Evolutionary conservation across 2,888 invertebrate genomes (phyloP).

Genomic region (Venustoraphidia nigricollis): DNA sequence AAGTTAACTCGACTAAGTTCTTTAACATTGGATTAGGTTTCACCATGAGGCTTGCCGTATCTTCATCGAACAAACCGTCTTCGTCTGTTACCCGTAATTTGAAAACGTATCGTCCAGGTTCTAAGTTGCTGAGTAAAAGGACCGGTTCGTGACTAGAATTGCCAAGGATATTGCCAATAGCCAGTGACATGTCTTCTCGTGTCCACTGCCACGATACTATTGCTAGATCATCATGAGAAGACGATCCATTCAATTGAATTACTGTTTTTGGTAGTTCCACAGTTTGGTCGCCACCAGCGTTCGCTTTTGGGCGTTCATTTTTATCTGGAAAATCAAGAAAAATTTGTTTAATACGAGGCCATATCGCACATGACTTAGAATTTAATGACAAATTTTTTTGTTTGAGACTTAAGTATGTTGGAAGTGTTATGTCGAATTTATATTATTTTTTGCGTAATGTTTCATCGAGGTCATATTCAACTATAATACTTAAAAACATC

Average conservation of each 20-base stretch:
- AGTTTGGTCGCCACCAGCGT: conserved; percentile 74
- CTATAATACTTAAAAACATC: too few species aligned
- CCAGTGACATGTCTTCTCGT: conserved; percentile 58
- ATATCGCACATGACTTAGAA: too few species aligned
- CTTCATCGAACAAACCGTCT: conserved; percentile 68
- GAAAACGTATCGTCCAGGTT: conserved; percentile 78
- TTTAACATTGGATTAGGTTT: conserved; percentile 59
- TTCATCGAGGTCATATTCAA: too few species aligned
- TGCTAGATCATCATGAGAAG: conserved; percentile 74
- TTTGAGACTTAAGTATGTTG: too few species aligned
- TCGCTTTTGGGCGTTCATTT: conserved; percentile 77
- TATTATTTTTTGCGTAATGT: too few species aligned
- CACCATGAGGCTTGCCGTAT: conserved; percentile 72
- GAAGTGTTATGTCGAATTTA: too few species aligned
- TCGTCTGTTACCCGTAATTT: conserved; percentile 80
- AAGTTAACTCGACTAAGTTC: conserved; percentile 65
- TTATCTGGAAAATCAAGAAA: conserved; percentile 41
- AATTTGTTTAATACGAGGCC: too few species aligned
- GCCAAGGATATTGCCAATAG: conserved; percentile 69
- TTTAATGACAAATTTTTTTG: too few species aligned
- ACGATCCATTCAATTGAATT: conserved; percentile 68
- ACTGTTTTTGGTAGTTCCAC: conserved; percentile 60
- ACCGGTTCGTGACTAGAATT: conserved; percentile 62
- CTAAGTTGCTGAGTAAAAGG: conserved; percentile 65
- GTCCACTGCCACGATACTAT: conserved; percentile 76